These are phyloP conservation scores for Morone chrysops DNA, from an alignment of 2,113 vertebrate species.

Conservation along the genomic window DNA sequence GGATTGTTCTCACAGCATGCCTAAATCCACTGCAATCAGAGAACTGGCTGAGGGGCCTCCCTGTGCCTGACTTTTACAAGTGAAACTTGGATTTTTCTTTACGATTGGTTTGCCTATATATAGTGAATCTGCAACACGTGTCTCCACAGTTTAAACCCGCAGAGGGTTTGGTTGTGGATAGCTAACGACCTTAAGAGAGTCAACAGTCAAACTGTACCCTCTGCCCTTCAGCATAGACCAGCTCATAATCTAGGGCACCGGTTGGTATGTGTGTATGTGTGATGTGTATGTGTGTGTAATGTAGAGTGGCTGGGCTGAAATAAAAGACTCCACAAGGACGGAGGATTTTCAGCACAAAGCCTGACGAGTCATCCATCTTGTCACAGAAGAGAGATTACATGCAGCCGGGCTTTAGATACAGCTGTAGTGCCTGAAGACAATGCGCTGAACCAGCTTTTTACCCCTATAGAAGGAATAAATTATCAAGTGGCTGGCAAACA, in stretches of 20 bases:
- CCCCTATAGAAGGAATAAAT: slow-evolving; percentile 76
- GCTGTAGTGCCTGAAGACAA: slow-evolving; percentile 76
- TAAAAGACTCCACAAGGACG: slow-evolving; percentile 67
- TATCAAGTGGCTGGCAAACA: slow-evolving; percentile 62
- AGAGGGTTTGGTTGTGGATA: slow-evolving; percentile 20
- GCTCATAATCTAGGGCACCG: slow-evolving; percentile 58
- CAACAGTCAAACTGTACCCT: slow-evolving; percentile 30
- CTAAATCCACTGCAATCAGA: slow-evolving; percentile 53
- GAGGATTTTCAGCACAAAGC: slow-evolving; percentile 74
- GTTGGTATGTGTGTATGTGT: slow-evolving; percentile 17
- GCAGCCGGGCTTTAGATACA: slow-evolving; percentile 76
- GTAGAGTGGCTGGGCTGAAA: slow-evolving; percentile 54
- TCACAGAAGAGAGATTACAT: slow-evolving; percentile 80
- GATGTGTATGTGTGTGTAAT: slow-evolving; percentile 6
- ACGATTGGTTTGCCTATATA: background rate
- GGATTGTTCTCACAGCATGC: slow-evolving; percentile 57
- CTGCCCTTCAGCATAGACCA: slow-evolving; percentile 36
- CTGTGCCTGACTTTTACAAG: slow-evolving; percentile 8
- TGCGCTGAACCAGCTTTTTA: slow-evolving; percentile 77
- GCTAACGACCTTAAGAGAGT: slow-evolving; percentile 27
- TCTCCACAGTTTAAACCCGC: slow-evolving; percentile 2
- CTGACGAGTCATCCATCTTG: slow-evolving; percentile 79
- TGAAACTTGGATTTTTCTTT: slow-evolving; percentile 25
- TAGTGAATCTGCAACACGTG: slow-evolving; percentile 14
- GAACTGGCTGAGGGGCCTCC: slow-evolving; percentile 29